phyloP scores from a whole-genome alignment of 2,797 vertebrate species.

The Coranthus polyacanthus region DNA sequence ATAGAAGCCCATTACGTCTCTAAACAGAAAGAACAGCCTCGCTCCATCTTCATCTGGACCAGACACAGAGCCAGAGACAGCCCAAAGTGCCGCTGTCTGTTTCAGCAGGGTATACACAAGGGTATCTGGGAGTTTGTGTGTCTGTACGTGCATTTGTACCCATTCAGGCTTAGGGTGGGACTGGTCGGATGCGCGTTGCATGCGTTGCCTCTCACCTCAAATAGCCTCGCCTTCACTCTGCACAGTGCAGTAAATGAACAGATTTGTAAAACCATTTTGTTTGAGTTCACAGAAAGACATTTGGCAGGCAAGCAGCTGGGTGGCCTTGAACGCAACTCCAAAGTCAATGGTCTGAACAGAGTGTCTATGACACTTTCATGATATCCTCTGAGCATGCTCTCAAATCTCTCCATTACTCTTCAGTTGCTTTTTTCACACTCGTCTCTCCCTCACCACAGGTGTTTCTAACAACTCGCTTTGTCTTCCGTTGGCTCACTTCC shows the following conservation, averaged over 20 bases:
- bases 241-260: conserved; percentile 61
- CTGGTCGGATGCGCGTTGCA: conserved; percentile 10
- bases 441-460: conserved; percentile 58
- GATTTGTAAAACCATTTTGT: conserved; percentile 78
- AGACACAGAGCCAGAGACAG: conserved; percentile 53
- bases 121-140: conserved; percentile 35
- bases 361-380: conserved; percentile 70
- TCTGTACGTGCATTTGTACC: conserved; percentile 5
- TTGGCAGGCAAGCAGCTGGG: conserved; percentile 73
- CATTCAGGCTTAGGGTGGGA: conserved; percentile 22
- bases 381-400: conserved; percentile 68
- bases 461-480: conserved; percentile 57
- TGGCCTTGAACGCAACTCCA: conserved; percentile 83
- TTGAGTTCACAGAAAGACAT: conserved; percentile 72
- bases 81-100: conserved; percentile 67
- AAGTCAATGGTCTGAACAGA: conserved; percentile 79
- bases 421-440: conserved; percentile 29
- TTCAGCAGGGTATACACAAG: conserved; percentile 56
- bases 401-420: conserved; percentile 60
- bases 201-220: conserved; percentile 46
- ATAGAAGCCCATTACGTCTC: conserved; percentile 77
- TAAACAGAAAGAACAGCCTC: conserved; percentile 76
- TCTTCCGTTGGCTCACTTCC: conserved; percentile 52
- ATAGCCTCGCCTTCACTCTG: conserved; percentile 51
- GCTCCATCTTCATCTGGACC: conserved; percentile 79